Percentiles rank a stretch among this genome's conserved stretches.
phyloP scores from a whole-genome alignment of 2,797 vertebrate genomes.

The Cephalopachus bancanus region DNA sequence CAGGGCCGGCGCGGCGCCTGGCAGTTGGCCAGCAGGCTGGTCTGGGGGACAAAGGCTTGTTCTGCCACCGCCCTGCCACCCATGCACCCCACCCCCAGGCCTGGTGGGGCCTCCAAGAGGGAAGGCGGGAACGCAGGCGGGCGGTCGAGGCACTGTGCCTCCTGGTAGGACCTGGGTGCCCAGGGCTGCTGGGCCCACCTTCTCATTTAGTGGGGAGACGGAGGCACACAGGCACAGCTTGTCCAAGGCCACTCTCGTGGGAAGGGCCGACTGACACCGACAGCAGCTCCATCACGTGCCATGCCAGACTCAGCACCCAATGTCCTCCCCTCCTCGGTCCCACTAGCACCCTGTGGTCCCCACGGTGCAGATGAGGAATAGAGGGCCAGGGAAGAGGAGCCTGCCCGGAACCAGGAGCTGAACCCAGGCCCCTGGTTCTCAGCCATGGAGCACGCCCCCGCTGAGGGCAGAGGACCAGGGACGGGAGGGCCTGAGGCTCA shows the following conservation, averaged over 20 bases:
- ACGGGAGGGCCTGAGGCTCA: neutral
- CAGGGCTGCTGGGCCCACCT: too few species aligned
- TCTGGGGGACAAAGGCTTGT: slow-evolving; percentile 85
- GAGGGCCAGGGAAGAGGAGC: neutral
- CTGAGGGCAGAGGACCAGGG: neutral
- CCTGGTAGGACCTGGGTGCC: neutral
- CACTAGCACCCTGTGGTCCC: neutral
- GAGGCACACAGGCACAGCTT: fast-evolving
- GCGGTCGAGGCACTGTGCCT: neutral
- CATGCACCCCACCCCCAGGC: neutral
- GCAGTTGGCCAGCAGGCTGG: slow-evolving; percentile 96
- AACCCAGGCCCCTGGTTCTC: too few species aligned
- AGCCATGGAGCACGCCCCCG: neutral
- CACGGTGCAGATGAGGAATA: fast-evolving
- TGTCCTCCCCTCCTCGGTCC: neutral
- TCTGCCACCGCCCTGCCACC: neutral
- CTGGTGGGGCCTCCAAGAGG: neutral
- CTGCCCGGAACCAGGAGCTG: neutral
- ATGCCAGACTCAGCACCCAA: fast-evolving
- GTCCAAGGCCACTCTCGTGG: fast-evolving
- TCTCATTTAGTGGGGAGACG: neutral
- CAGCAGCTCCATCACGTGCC: fast-evolving
- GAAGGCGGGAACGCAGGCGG: fast-evolving
- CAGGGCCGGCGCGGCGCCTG: slow-evolving; percentile 94
- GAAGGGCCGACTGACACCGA: too few species aligned